Evolutionary conservation across 92 coral and sea anemone genomes (phyloP).

Genomic region (Plumapathes pennacea): DNA sequence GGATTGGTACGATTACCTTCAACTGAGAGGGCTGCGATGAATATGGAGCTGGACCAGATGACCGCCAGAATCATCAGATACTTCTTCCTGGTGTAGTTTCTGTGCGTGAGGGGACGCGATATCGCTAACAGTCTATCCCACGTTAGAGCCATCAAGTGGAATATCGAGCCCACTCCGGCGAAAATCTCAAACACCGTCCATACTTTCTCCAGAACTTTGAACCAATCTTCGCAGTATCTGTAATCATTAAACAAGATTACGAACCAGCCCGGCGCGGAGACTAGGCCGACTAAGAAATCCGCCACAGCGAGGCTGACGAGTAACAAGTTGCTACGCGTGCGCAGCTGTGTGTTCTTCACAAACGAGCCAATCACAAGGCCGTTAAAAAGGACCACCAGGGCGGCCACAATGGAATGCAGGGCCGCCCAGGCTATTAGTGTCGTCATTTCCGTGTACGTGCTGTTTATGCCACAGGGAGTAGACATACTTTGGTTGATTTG

Average conservation of each 20-base stretch:
- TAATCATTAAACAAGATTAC: conserved; percentile 33
- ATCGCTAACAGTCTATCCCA: conserved; percentile 82
- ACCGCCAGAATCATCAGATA: conserved; percentile 30
- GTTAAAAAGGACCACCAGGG: conserved; percentile 48
- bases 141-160: conserved; percentile 67
- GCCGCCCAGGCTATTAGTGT: conserved; percentile 45
- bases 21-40: conserved; percentile 48
- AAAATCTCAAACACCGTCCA: conserved; percentile 69
- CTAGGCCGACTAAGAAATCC: conserved; percentile 59
- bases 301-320: conserved; percentile 67
- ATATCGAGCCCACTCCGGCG: conserved; percentile 72
- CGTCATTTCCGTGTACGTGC: too few species aligned
- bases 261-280: conserved; percentile 73
- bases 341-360: conserved; percentile 37
- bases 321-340: conserved; percentile 67
- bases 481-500: too few species aligned
- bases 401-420: conserved; percentile 39
- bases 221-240: conserved; percentile 34
- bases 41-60: conserved; percentile 39
- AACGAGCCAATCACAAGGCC: conserved; percentile 56
- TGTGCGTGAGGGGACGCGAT: conserved; percentile 69
- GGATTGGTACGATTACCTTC: conserved; percentile 39
- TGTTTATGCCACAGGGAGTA: too few species aligned
- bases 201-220: conserved; percentile 38
- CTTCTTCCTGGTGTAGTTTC: conserved; percentile 39